These are phyloP conservation scores for Leucophenga montana DNA, from an alignment of 2,888 invertebrate genomes.

Conservation along the genomic window DNA sequence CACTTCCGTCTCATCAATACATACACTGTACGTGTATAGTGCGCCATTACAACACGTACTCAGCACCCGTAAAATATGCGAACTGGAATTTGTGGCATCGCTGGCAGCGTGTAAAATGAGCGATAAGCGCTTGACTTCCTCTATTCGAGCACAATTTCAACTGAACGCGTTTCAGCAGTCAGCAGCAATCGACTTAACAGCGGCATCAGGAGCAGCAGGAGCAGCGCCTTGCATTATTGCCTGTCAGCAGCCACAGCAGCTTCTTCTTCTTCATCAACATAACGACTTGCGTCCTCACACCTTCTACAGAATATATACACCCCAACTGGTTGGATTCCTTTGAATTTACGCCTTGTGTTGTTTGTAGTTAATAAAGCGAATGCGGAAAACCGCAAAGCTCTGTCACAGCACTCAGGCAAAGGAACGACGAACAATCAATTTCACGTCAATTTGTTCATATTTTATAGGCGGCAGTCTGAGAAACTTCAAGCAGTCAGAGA, in stretches of 20 bases:
- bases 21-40: not conserved
- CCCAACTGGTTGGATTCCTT: too few relatives aligned
- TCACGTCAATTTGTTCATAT: constrained; percentile 63
- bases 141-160: not conserved
- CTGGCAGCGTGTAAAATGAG: constrained; percentile 61
- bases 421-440: constrained; percentile 59
- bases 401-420: constrained; percentile 38
- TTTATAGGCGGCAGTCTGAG: too few relatives aligned
- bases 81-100: constrained; percentile 57
- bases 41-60: constrained; percentile 36
- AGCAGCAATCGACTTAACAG: constrained; percentile 10
- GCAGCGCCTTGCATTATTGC: too few relatives aligned
- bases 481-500: constrained; percentile 31
- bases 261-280: not conserved
- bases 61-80: constrained; percentile 56
- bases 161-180: constrained; percentile 2
- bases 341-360: constrained; percentile 54
- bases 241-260: not conserved
- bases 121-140: constrained; percentile 55
- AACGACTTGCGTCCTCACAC: not conserved
- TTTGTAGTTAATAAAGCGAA: constrained; percentile 58
- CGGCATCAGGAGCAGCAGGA: constrained; percentile 12
- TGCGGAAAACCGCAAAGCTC: constrained; percentile 49
- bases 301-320: not conserved
- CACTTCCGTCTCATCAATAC: not conserved